These are phyloP conservation scores for Hyposoter didymator DNA, from an alignment of 2,888 invertebrate genomes.

Conservation along the genomic window DNA sequence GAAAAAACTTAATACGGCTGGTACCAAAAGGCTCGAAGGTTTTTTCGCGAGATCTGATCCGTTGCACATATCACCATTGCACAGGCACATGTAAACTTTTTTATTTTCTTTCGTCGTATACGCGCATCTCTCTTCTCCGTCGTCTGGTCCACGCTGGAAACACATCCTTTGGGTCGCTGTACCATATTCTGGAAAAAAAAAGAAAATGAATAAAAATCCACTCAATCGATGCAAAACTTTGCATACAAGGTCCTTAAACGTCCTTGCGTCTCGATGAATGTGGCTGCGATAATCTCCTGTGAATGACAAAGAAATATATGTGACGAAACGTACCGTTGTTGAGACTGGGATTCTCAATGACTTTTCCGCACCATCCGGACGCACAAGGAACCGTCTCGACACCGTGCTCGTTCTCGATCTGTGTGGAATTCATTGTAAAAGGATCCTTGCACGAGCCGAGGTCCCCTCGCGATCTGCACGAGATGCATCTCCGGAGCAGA, in stretches of 20 bases:
- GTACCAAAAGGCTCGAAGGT: conserved; percentile 60
- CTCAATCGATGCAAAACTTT: too few relatives aligned
- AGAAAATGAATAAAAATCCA: too few relatives aligned
- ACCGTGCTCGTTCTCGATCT: conserved; percentile 89
- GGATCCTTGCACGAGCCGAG: conserved; percentile 95
- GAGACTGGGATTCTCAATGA: conserved; percentile 92
- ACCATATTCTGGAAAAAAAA: conserved; percentile 89
- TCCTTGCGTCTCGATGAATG: neutral
- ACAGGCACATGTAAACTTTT: conserved; percentile 96
- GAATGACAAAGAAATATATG: neutral
- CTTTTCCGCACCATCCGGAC: conserved; percentile 97
- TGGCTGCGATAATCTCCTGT: neutral
- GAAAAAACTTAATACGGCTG: conserved; percentile 60
- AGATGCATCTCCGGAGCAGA: conserved; percentile 90
- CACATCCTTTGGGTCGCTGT: conserved; percentile 95
- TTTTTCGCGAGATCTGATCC: conserved; percentile 73
- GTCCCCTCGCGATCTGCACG: conserved; percentile 94
- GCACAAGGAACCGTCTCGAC: conserved; percentile 92
- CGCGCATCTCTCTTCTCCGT: conserved; percentile 95
- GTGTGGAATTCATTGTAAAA: conserved; percentile 92
- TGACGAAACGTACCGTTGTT: conserved; percentile 87
- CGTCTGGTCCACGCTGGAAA: conserved; percentile 94
- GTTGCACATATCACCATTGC: conserved; percentile 95
- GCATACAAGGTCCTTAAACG: neutral
- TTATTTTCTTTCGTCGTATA: conserved; percentile 93